Evolutionary conservation across 2,797 vertebrate species (phyloP), one percentile per base, ranked within the genome.

Genomic region (Echiichthys vipera): DNA sequence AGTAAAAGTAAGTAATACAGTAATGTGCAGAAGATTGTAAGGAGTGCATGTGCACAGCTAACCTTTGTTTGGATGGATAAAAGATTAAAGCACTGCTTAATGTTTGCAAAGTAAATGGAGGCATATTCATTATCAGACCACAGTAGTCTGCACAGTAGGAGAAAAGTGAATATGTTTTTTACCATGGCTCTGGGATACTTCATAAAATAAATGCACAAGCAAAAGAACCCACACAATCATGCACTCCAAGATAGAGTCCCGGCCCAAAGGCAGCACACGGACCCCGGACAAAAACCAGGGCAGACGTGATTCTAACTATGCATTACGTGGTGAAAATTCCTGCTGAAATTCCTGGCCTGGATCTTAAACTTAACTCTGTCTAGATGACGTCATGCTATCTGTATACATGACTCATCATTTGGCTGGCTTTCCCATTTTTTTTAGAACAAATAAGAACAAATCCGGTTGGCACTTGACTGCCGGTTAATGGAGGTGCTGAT

Each of bases 361-460:
- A 24, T 29, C 9, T 36, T 6, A 9, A 45, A 27, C 6, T 7
- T 43, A 42, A 65, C 36, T n/a, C n/a, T 15, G 25, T 64, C 53
- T 7, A 8, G 29, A 20, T 50, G 22, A 46, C 4, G 0, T 32
- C 54, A 54, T 54, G 27, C 29, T 56, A 34, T 67, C 34, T 7
- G 34, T 14, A 12, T 64, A 27, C 9, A 25, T 43, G 47, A 61
- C 27, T 6, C 12, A 8, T 50, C 4, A 15, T 55, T 45, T 56
- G 34, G 22, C 36, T 42, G 25, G 6, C 13, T 22, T 40, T 32
- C 6, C 14, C 42, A 10, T 27, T 56, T 30, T 8, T 27, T 56
- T 30, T 8, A 71, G 4, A 74, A 7, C 6, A 72, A 55, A 71
- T 24, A 51, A 17, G 17, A 25, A 25, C n/a, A 20, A 72, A 68